These are phyloP conservation scores for Coccyzus lansbergi DNA, from an alignment of 2,797 vertebrate genomes.

Conservation along the genomic window DNA sequence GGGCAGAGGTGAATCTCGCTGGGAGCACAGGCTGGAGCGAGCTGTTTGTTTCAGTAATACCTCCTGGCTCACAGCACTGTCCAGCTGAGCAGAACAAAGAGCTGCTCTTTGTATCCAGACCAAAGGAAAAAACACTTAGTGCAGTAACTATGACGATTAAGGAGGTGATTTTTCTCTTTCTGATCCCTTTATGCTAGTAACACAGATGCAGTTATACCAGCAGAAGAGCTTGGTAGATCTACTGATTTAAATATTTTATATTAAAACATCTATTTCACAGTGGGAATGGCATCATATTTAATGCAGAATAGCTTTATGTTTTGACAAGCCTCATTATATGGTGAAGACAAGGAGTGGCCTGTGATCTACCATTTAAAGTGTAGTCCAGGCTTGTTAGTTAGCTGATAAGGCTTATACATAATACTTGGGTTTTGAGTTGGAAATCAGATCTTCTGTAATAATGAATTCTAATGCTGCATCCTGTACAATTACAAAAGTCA, in stretches of 20 bases:
- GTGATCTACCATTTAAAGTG: not conserved
- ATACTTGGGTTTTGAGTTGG: not conserved
- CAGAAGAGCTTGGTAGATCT: not conserved
- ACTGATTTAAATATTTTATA: conserved; percentile 16
- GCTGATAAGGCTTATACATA: not conserved
- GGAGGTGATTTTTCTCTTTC: not conserved
- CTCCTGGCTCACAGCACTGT: not conserved
- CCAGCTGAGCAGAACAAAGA: not conserved
- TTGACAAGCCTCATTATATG: not conserved
- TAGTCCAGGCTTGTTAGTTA: not conserved
- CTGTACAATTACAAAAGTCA: conserved; percentile 17
- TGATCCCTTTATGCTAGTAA: not conserved
- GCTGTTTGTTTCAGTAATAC: not conserved
- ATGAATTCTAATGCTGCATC: not conserved
- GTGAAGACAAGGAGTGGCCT: not conserved
- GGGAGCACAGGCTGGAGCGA: not conserved
- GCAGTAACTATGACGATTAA: not conserved
- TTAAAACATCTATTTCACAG: not conserved
- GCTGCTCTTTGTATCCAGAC: not conserved
- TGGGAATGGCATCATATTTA: not conserved
- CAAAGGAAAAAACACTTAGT: not conserved
- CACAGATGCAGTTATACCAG: not conserved
- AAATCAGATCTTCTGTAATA: not conserved
- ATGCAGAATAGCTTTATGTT: not conserved
- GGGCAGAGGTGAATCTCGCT: not conserved